Evolutionary conservation across 2,888 invertebrate genomes (phyloP), one percentile per base, ranked within the genome.

Genomic region (Drosophila rellima): DNA sequence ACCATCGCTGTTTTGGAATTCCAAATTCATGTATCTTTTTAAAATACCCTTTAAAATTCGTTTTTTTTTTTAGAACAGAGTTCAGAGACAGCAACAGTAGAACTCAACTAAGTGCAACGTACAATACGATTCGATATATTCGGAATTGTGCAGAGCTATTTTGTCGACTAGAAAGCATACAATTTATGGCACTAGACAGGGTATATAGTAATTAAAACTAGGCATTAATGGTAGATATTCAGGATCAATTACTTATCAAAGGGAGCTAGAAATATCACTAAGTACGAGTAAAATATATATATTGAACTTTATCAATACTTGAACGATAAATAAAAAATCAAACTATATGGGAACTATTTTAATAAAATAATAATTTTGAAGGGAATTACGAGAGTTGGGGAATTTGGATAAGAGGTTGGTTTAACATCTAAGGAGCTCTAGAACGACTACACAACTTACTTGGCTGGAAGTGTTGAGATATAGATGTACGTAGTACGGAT

Each of bases 1-100:
- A 77, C 85, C 85, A 86, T 86, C 89, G 88, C 78, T 89, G 85
- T 84, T 87, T 48, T 63, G 54, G 64, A 65, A 55, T 63, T 68
- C 50, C 52, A 33, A 63, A 70, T 66, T 61, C 42, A 35, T 66
- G 62, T 83, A 86, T 84, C 89, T 84, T 87, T 83, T 84, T 89
- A 44, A 72, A 74, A 80, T 80, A 80, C 88, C 75, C 60, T 61
- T 69, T 40, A 29, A 20, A 51, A 50, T 40, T 40, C 52, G 8
- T n/a, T 7, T 7, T 1, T n/a, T 29, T 60, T 15, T 52, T 56
- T 44, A 15, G 45, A 67, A 54, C 54, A 47, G 42, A 51, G 39
- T 17, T 56, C 42, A 48, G 54, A 64, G 56, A 78, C 71, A 74
- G 80, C 62, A 76, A 80, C 70, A 81, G 80, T 87, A 78, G 84